Conservation (phyloP, 2,113 vertebrate species). For the Oxyruncus cristatus region DNA sequence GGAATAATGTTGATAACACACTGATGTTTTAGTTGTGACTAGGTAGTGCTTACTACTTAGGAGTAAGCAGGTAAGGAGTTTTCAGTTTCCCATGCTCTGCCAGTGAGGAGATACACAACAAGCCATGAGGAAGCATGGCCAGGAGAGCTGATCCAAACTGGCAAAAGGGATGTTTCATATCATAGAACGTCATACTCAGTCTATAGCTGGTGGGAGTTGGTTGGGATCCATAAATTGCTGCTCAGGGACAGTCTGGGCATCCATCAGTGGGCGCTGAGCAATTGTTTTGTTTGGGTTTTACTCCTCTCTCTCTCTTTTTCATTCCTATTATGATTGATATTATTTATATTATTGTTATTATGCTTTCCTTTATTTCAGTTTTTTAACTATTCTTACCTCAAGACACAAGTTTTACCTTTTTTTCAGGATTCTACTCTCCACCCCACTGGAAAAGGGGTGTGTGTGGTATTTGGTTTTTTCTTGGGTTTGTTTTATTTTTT, state of each 20-base stretch:
- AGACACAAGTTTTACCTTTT: not conserved
- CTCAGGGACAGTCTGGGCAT: not conserved
- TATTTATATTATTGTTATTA: not conserved
- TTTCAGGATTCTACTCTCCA: rapidly evolving
- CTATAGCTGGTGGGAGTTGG: not conserved
- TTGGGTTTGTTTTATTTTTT: not conserved
- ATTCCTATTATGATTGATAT: not conserved
- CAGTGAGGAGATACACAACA: not conserved
- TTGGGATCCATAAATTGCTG: not conserved
- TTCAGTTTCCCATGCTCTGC: not conserved
- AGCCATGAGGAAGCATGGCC: not conserved
- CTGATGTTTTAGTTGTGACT: not conserved
- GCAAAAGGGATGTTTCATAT: not conserved
- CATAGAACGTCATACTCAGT: rapidly evolving
- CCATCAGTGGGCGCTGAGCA: not conserved
- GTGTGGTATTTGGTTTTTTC: rapidly evolving
- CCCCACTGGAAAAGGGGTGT: too few relatives aligned
- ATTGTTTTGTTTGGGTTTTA: not conserved
- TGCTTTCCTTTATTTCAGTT: not conserved
- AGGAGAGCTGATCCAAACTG: rapidly evolving
- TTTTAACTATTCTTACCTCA: not conserved
- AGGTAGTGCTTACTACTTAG: not conserved
- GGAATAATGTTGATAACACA: not conserved
- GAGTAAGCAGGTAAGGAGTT: too few relatives aligned
- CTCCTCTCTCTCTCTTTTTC: not conserved